Evolutionary conservation across 2,113 vertebrate species (phyloP).

Genomic region (Pao palembangensis): DNA sequence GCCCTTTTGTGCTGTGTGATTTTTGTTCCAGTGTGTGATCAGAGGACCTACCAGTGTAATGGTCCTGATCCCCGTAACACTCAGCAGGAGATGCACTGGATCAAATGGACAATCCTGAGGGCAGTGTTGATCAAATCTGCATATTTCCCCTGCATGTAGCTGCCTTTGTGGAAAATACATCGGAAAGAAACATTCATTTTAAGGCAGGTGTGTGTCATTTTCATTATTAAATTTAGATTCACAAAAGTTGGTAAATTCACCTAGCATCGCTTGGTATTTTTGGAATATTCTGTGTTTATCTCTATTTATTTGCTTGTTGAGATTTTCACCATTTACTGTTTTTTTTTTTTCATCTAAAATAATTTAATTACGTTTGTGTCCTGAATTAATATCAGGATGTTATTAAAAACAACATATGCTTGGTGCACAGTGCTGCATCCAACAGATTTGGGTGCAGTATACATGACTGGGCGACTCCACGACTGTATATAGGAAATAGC

Average conservation of each 20-base stretch:
- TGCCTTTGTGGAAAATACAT: constrained; percentile 37
- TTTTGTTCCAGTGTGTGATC: constrained; percentile 78
- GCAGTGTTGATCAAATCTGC: constrained; percentile 71
- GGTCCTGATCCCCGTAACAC: constrained; percentile 71
- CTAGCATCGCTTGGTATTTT: too few species aligned
- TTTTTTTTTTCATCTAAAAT: constrained; percentile 26
- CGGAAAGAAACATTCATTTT: constrained; percentile 8
- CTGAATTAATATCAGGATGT: constrained; percentile 53
- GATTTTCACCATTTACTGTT: constrained; percentile 2
- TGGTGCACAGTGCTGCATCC: constrained; percentile 76
- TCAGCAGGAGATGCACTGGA: constrained; percentile 70
- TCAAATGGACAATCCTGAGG: constrained; percentile 72
- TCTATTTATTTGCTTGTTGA: constrained; percentile 11
- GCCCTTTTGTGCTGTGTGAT: constrained; percentile 74
- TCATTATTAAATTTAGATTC: not conserved
- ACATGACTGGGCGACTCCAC: constrained; percentile 76
- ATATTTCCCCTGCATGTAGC: constrained; percentile 49
- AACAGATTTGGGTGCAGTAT: constrained; percentile 75
- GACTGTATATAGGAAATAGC: constrained; percentile 67
- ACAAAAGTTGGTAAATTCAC: too few species aligned
- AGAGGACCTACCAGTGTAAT: constrained; percentile 76
- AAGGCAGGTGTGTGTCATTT: constrained; percentile 3
- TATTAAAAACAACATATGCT: constrained; percentile 75
- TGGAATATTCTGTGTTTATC: constrained; percentile 9
- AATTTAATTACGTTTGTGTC: constrained; percentile 41